A percentile compares a stretch with the other conserved stretches of the same genome.
phyloP scores from a whole-genome alignment of 2,888 invertebrate genomes.

The Mechanitis mazaeus region DNA sequence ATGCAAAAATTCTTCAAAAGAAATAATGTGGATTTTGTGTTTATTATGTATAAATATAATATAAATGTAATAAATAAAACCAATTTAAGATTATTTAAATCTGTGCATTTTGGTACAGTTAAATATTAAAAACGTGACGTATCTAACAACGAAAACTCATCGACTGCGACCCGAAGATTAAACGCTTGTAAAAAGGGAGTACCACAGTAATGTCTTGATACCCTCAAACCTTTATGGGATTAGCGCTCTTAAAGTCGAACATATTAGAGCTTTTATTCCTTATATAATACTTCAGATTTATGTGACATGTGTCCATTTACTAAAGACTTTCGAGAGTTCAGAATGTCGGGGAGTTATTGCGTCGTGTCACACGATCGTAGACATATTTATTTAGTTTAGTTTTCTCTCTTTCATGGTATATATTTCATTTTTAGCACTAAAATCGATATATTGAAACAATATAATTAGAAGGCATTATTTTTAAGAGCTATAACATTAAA shows the following conservation, averaged over 20 bases:
- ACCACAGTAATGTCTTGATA: slow-evolving; percentile 69
- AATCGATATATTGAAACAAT: too few relatives aligned
- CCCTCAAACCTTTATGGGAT: slow-evolving; percentile 37
- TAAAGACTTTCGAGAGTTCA: slow-evolving; percentile 42
- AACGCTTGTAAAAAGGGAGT: slow-evolving; percentile 70
- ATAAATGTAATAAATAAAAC: too few relatives aligned
- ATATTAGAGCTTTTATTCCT: slow-evolving; percentile 27
- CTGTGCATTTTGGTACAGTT: not conserved
- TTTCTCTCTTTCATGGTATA: not conserved
- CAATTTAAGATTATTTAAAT: not conserved
- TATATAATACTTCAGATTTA: slow-evolving; percentile 41
- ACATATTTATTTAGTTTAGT: slow-evolving; percentile 6
- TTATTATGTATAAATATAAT: too few relatives aligned
- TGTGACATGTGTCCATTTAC: slow-evolving; percentile 58
- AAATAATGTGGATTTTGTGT: too few relatives aligned
- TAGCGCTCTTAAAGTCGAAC: slow-evolving; percentile 26
- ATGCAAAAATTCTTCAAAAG: too few relatives aligned
- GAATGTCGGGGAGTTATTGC: slow-evolving; percentile 32
- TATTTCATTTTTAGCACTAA: too few relatives aligned
- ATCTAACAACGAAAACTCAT: slow-evolving; percentile 36
- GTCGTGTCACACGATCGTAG: slow-evolving; percentile 5
- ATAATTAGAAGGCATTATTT: too few relatives aligned
- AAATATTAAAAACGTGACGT: slow-evolving; percentile 1
- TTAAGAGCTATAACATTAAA: too few relatives aligned
- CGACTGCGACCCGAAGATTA: slow-evolving; percentile 60